phyloP scores from a whole-genome alignment of 2,888 invertebrate genomes.

The Agrotis exclamationis region DNA sequence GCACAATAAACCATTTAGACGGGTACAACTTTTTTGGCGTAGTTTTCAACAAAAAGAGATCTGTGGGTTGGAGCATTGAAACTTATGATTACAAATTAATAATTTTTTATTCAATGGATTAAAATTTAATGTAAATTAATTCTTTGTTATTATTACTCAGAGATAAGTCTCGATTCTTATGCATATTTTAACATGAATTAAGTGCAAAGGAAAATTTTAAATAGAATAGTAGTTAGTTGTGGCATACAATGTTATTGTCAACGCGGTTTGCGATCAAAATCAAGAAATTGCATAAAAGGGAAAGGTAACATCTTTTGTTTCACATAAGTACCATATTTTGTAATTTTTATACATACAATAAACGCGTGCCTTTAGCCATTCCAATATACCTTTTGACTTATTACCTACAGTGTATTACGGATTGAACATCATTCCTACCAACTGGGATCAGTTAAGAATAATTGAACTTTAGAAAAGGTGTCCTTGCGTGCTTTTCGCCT shows the following conservation, averaged over 20 bases:
- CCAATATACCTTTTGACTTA: no score
- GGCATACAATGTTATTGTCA: conserved; percentile 12
- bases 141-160: conserved; percentile 32
- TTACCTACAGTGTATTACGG: no score
- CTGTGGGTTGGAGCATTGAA: conserved; percentile 18
- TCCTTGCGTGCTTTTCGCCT: no score
- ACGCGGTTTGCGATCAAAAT: neutral
- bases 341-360: no score
- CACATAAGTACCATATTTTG: no score
- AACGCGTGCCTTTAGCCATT: no score
- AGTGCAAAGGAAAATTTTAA: conserved; percentile 31
- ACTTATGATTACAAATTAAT: conserved; percentile 1
- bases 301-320: no score
- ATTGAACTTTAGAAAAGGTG: no score
- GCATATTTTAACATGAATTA: conserved; percentile 33
- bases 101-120: conserved; percentile 48
- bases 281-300: neutral
- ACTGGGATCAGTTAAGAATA: no score
- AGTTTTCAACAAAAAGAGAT: conserved; percentile 28
- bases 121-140: conserved; percentile 47
- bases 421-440: no score
- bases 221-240: conserved; percentile 24
- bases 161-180: conserved; percentile 31
- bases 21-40: conserved; percentile 24
- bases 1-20: neutral